Evolutionary conservation across 1,140 invertebrate genomes (phyloP), one percentile per base, ranked within the genome.

Genomic region (Geopemphigus sp.): DNA sequence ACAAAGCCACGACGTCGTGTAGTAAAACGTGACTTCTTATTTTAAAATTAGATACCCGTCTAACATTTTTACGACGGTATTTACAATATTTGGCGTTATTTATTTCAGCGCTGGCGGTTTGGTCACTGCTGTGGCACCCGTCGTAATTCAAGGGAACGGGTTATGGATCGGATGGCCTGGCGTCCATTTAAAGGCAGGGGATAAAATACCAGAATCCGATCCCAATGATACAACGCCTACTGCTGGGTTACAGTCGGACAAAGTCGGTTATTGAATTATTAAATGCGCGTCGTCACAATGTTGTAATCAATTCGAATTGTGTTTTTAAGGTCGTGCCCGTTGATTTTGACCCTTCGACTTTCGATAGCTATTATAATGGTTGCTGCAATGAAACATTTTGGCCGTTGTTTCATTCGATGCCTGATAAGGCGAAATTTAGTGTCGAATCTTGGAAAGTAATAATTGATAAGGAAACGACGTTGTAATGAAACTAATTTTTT

Each of bases 121-220:
- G 70, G 94, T 96, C 14, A 96, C 94, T 8, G 94, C 94, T 5
- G 93, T 96, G 12, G 94, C 93, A 61, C 94, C 94, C 0, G 93
- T 95, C 15, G 94, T 95, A 1, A 92, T 95, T 81, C 90, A 91
- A 82, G 91, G 92, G 81, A 90, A 90, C 83, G 94, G 94, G 32
- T 87, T 94, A 29, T 96, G 94, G 94, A 93, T 96, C 64, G 94
- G 94, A 82, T 95, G 94, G 94, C 91, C 94, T 0, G 94, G 94
- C 4, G 90, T 94, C 80, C 92, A 94, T 84, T 87, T 92, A 81
- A 89, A 92, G 59, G 89, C 93, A 83, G 89, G 88, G 1, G 82
- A 83, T n/a, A 90, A 92, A 50, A 95, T 95, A 83, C 94, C 94
- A 1, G 94, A 95, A 85, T 93, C 93, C 2, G 91, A 94, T 85